These are phyloP conservation scores for Drosophila barbarae DNA, from an alignment of 2,888 invertebrate species.

Conservation along the genomic window DNA sequence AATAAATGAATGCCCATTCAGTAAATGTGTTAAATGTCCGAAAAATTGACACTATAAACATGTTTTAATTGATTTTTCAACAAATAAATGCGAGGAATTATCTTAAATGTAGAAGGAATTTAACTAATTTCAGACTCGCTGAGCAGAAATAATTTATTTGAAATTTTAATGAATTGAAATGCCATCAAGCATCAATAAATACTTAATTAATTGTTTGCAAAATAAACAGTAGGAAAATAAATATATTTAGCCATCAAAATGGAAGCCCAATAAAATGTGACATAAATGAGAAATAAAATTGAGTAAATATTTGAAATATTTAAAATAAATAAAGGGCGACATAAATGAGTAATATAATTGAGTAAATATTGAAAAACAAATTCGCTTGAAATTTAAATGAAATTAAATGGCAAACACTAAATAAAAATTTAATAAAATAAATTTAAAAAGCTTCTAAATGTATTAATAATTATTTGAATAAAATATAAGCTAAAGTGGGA, in stretches of 20 bases:
- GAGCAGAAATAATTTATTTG: background rate
- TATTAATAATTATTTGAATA: background rate
- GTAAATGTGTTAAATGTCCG: constrained; percentile 1
- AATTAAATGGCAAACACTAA: background rate
- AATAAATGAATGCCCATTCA: background rate
- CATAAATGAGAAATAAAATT: constrained; percentile 2
- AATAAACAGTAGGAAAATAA: background rate
- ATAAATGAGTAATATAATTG: too few species aligned
- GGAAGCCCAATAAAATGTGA: constrained; percentile 1
- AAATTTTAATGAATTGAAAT: background rate
- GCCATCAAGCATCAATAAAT: background rate
- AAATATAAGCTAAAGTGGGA: background rate
- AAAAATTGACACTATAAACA: constrained; percentile 10
- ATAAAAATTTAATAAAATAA: background rate
- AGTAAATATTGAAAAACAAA: background rate
- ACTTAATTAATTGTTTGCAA: background rate
- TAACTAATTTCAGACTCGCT: constrained; percentile 1
- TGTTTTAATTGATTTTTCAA: constrained; percentile 15
- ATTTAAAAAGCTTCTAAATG: background rate
- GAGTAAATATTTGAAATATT: constrained; percentile 2
- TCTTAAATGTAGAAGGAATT: background rate
- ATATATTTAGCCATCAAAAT: background rate
- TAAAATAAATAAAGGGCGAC: background rate
- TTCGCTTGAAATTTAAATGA: background rate
- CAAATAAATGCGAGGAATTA: constrained; percentile 1